phyloP scores from a whole-genome alignment of 2,113 vertebrate genomes.

The Orientallactaga bullata region DNA sequence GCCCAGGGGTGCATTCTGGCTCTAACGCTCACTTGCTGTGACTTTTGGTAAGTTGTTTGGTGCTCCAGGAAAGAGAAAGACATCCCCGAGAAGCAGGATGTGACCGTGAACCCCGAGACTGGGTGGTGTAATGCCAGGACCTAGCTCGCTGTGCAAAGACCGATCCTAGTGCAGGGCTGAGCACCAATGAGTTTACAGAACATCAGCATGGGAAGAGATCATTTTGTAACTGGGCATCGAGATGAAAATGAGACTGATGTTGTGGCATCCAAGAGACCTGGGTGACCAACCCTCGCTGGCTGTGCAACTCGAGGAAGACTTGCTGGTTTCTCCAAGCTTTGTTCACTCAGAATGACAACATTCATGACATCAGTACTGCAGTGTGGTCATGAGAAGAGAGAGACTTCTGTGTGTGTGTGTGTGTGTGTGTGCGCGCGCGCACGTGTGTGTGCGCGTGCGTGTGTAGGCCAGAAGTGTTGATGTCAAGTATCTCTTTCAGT shows the following conservation, averaged over 20 bases:
- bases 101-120: rapidly evolving
- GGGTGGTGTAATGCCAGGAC: background rate
- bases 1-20: background rate
- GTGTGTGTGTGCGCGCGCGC: too few relatives aligned
- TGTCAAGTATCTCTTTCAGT: too few relatives aligned
- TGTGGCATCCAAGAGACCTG: background rate
- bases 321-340: background rate
- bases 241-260: background rate
- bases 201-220: background rate
- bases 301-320: background rate
- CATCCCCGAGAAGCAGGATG: background rate
- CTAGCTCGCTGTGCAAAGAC: rapidly evolving
- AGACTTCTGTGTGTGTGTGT: too few relatives aligned
- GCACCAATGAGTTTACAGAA: background rate
- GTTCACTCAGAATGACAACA: background rate
- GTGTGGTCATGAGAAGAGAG: background rate
- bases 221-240: background rate
- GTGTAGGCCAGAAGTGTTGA: too few relatives aligned
- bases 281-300: background rate
- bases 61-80: background rate
- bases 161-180: background rate
- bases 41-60: background rate
- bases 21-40: background rate
- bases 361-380: background rate
- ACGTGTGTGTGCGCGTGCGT: too few relatives aligned